Base-by-base conservation (phyloP, 2,797 vertebrate species). In the Neosilurus mollespiculum region DNA sequence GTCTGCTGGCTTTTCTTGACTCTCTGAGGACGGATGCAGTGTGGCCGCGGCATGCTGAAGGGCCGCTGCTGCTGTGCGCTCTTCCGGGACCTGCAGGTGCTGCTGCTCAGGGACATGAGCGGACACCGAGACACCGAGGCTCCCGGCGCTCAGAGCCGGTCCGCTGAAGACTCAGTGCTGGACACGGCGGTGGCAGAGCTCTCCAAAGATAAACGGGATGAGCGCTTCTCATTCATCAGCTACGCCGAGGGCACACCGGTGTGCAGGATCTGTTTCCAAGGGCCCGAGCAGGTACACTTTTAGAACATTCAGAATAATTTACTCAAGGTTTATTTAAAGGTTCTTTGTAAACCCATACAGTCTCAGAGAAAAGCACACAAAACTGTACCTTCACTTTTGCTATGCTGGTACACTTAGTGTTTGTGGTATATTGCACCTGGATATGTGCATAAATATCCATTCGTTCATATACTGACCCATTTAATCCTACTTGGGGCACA, bases 221-320 rank as follows among this genome's bases (percentile, higher is more conserved):
- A 99, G 88, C 91, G 97, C 85, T 97, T 95, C 91, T 99, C 98
- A 59, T 93, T 99, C 88, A 96, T 95, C 91, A 99, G 97, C 93
- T 98, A 96, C 90, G 93, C 97, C 84, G 97, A 98, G 89, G 98
- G 98, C 83, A 98, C 98, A 49, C 98, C 97, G 0, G 93, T 98
- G 89, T 99, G 98, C 93, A 96, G 98, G 92, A 99, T 99, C 94
- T 99, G 98, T 92, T 99, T 99, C 93, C 98, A 99, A 91, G 98
- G 98, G 70, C 96, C 98, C 1, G 98, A 99, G 87, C 96, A 99
- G 93, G 98, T 99, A 93, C 95, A 66, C 37, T 56, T 26, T 75
- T 59, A 69, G 22, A 81, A 65, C 34, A 54, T 80, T 15, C 16
- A 56, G 8, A 69, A 34, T 18, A 37, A 30, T 26, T 53, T 18